Percentiles rank a stretch among this genome's conserved stretches.
phyloP scores from a whole-genome alignment of 2,113 vertebrate species.

The mouse (Mus musculus) region DNA sequence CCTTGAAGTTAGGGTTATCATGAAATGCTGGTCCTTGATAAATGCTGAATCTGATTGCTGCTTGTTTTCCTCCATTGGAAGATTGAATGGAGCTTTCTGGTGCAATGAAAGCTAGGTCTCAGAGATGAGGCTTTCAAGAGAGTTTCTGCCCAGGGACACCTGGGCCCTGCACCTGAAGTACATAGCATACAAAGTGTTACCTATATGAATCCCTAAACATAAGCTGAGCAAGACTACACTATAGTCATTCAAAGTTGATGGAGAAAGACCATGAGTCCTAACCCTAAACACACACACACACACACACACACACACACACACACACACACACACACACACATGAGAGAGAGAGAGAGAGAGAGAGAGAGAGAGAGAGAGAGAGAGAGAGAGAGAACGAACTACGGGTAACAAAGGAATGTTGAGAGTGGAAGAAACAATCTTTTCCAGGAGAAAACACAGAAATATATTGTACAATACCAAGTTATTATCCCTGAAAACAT shows the following conservation, averaged over 20 bases:
- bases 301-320: too few relatives aligned
- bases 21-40: background rate
- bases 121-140: background rate
- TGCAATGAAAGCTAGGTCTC: background rate
- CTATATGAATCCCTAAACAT: background rate
- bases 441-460: background rate
- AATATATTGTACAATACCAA: background rate
- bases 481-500: background rate
- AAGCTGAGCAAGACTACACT: background rate
- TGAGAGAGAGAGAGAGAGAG: too few relatives aligned
- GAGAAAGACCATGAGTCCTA: background rate
- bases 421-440: background rate
- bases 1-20: too few relatives aligned
- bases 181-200: background rate
- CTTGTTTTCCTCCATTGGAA: background rate
- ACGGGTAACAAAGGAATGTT: background rate
- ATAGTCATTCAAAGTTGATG: background rate
- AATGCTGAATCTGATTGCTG: background rate
- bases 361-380: too few relatives aligned
- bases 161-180: background rate
- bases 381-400: background rate
- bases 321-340: too few relatives aligned
- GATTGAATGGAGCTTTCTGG: background rate
- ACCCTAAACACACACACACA: background rate
- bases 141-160: background rate